Percentiles rank a stretch among this genome's conserved stretches.
phyloP scores from a whole-genome alignment of 92 coral and sea anemone species.

The Actinernus sp. region DNA sequence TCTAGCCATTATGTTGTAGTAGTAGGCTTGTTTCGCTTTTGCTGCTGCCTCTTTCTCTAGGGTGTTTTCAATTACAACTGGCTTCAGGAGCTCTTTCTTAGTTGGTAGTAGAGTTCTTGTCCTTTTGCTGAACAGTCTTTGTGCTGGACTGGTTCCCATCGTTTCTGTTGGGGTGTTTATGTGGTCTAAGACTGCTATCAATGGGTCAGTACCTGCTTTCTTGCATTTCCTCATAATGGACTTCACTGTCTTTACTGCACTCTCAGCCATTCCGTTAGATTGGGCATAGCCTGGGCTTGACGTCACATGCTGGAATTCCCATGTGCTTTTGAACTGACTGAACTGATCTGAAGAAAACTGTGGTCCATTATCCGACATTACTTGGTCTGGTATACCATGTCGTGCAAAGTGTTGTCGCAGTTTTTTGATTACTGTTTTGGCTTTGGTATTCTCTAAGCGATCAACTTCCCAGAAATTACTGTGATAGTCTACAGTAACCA shows the following conservation, averaged over 20 bases:
- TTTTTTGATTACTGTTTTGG: conserved; percentile 17
- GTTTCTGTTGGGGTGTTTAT: conserved; percentile 6
- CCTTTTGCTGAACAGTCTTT: conserved; percentile 2
- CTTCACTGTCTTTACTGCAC: conserved; percentile 20
- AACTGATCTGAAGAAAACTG: conserved; percentile 4
- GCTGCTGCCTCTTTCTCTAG: conserved; percentile 1
- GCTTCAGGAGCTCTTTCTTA: too few species aligned
- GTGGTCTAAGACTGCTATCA: conserved; percentile 3
- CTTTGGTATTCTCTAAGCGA: background rate
- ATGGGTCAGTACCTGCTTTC: conserved; percentile 12
- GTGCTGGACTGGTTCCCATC: conserved; percentile 7
- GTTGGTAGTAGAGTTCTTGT: too few species aligned
- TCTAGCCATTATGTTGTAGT: too few species aligned
- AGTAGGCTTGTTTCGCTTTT: conserved; percentile 14
- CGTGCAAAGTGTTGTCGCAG: conserved; percentile 11
- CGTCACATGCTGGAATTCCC: conserved; percentile 16
- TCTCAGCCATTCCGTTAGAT: conserved; percentile 13
- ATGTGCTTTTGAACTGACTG: background rate
- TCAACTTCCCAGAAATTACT: conserved; percentile 4
- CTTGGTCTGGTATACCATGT: conserved; percentile 23
- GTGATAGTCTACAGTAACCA: conserved; percentile 7
- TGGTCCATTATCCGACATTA: conserved; percentile 18
- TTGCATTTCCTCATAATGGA: conserved; percentile 11
- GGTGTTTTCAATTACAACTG: too few species aligned
- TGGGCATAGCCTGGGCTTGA: too few species aligned